Evolutionary conservation across 2,797 vertebrate genomes (phyloP), one percentile per base, ranked within the genome.

Genomic region (Falco peregrinus): DNA sequence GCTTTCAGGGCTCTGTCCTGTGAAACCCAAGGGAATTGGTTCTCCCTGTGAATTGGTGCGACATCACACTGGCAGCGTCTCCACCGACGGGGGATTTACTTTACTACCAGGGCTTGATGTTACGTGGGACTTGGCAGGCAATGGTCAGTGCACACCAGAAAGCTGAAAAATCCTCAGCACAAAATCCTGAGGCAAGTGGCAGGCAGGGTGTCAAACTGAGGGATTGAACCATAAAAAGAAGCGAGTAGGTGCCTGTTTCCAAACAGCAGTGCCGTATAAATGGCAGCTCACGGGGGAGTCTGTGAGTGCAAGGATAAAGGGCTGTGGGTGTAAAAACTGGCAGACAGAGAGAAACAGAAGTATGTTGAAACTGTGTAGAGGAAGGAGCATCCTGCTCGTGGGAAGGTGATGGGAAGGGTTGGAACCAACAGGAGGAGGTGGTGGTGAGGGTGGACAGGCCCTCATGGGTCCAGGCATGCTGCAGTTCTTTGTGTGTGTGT

Each of bases 1-100:
- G 45, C 26, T 93, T 81, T 39, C 19, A 87, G 41, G 14, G 16
- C 50, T 37, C 7, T 31, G 8, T 59, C 15, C 43, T 54, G 43
- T n/a, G 65, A 90, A 65, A 87, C 15, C 11, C 31, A 25, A 33
- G 37, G 22, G 13, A 81, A 56, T 15, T 2, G 22, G 4, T 64
- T 87, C 31, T 24, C 6, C 8, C 2, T 28, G 33, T 70, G 50
- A 45, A 5, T 1, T 56, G 31, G 16, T 70, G 53, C 39, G n/a
- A 43, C 15, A 25, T 31, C 60, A 51, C 11, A 2, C 5, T 0
- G 1, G 39, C 73, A 73, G 37, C 0, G 0, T 45, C 39, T 85
- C 41, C 26, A 26, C 9, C 0, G 0, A 1, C 13, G 10, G 21
- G 79, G 19, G 29, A 26, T 77, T 80, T 69, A 45, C 54, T 53